Evolutionary conservation across 2,888 invertebrate species (phyloP), one percentile per base, ranked within the genome.

Genomic region (Ectemnius cavifrons): DNA sequence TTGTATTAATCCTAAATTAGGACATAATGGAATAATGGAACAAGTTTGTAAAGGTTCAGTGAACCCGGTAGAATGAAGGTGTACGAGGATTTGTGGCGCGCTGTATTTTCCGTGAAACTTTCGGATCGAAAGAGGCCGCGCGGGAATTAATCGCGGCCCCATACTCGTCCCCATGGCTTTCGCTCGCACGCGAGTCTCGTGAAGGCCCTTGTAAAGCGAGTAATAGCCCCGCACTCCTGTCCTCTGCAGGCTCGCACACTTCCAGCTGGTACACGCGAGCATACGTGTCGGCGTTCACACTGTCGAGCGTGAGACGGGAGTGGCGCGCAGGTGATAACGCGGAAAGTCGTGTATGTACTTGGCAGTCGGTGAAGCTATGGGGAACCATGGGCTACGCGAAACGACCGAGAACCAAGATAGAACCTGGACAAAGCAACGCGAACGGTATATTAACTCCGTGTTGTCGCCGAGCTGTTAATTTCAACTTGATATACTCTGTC

Each of bases 51-150:
- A 66, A 58, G 68, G 59, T 27, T 46, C 27, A 18, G 3, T 20
- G 66, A 59, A 71, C 63, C 11, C 47, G 47, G 47, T n/a, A 65
- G 60, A 63, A 67, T 52, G 60, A 57, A 57, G 58, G 27, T 45
- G 49, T 18, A 14, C 16, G 18, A 16, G 52, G 14, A 52, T 52
- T 8, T 67, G 37, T n/a, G 18, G 64, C 67, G 37, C 63, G 71
- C 72, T 74, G 73, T 75, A 77, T 77, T 82, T 82, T 78, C 72
- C 75, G 71, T 56, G 56, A 72, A 82, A 82, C 72, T 82, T 82
- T 78, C 68, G 64, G 61, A 75, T 80, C 59, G 75, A 62, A 73
- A 61, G 71, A 68, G 71, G 75, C 68, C 68, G 71, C 67, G 61
- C 67, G 76, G 60, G 75, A 77, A 80, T 82, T 78, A 82, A 82